Percentiles rank a stretch among this genome's conserved stretches.
Conservation (phyloP, 2,888 invertebrate species). For the Drosophila meridionalis region DNA sequence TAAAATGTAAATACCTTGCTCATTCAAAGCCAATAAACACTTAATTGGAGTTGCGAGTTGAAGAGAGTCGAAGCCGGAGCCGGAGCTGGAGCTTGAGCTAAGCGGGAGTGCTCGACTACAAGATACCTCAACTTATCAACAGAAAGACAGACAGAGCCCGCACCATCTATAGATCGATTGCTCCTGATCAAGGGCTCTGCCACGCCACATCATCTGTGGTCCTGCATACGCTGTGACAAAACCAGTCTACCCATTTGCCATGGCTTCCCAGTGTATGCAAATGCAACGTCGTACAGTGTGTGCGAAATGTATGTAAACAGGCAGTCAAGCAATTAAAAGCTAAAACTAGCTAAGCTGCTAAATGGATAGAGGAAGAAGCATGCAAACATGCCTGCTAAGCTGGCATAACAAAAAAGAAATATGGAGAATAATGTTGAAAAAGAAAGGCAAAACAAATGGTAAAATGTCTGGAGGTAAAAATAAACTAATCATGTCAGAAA, state of each 20-base stretch:
- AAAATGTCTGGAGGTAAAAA: constrained; percentile 1
- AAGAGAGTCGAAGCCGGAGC: background rate
- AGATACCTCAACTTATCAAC: background rate
- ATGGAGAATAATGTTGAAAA: background rate
- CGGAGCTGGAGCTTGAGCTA: background rate
- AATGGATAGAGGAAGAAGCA: constrained; percentile 23
- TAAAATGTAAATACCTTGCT: constrained; percentile 2
- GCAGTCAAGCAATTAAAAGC: constrained; percentile 56
- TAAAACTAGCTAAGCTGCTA: constrained; percentile 48
- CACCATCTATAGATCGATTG: too few species aligned
- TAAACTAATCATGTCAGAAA: constrained; percentile 32
- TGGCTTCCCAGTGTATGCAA: background rate
- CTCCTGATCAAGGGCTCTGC: background rate
- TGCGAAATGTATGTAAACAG: constrained; percentile 43
- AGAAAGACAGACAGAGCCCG: too few species aligned
- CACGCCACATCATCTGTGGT: too few species aligned
- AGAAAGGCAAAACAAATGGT: background rate
- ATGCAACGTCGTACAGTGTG: constrained; percentile 34
- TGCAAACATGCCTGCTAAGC: constrained; percentile 16
- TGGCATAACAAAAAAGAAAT: constrained; percentile 11
- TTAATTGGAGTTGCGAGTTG: background rate
- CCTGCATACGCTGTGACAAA: too few species aligned
- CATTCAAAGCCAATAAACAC: constrained; percentile 12
- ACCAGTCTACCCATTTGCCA: background rate
- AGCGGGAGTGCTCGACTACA: background rate